A percentile compares a stretch with the other conserved stretches of the same genome.
These are phyloP conservation scores for Panthera uncia DNA, from an alignment of 2,113 vertebrate genomes.

Conservation along the genomic window DNA sequence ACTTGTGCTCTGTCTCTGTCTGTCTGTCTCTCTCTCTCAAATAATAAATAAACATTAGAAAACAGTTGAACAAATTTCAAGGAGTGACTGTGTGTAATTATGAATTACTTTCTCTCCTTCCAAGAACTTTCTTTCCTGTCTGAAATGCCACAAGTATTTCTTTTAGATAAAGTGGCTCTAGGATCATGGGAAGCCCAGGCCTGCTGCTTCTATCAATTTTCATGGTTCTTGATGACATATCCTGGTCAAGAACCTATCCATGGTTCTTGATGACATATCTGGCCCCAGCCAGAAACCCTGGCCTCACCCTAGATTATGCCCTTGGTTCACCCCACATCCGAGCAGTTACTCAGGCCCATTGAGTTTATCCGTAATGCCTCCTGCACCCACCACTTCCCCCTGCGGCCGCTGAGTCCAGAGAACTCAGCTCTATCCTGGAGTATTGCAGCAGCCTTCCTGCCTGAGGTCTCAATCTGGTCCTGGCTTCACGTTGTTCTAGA, in stretches of 20 bases:
- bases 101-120: not conserved
- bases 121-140: not conserved
- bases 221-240: not conserved
- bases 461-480: not conserved
- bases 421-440: not conserved
- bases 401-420: not conserved
- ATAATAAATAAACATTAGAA: no score
- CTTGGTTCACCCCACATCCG: not conserved
- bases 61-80: not conserved
- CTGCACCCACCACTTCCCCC: not conserved
- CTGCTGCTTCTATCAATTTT: not conserved
- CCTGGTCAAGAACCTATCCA: not conserved
- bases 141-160: not conserved
- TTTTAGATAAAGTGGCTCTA: not conserved
- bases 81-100: not conserved
- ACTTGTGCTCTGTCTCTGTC: no score
- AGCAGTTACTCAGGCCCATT: accelerated
- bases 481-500: not conserved
- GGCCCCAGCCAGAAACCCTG: not conserved
- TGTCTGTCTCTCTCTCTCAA: no score
- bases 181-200: not conserved
- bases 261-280: not conserved
- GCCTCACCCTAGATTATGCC: not conserved
- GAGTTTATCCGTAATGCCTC: not conserved
- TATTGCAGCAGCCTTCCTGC: not conserved